Evolutionary conservation across 2,797 vertebrate genomes (phyloP), one percentile per base, ranked within the genome.

Genomic region (Heteromormyrus szaboi): DNA sequence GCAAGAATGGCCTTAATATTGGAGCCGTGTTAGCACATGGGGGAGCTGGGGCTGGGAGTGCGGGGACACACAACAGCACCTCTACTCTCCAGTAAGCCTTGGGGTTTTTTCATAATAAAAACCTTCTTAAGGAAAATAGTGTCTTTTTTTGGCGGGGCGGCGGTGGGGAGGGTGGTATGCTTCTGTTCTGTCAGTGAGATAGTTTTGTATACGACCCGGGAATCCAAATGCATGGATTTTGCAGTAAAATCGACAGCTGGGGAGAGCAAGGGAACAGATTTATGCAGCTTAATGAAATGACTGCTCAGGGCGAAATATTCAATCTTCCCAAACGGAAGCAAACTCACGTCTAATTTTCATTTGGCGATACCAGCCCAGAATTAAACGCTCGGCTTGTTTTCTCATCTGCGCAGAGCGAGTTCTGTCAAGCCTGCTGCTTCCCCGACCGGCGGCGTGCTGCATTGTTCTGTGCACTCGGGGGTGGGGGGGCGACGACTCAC

Each of bases 1-100:
- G 94, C 94, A 93, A 95, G 94, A 95, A 96, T 93, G 94, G 93
- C 94, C 93, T 92, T 91, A 46, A 93, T 93, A 94, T 93, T 95
- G 94, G 94, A 93, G 92, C 92, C 90, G 87, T 90, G 93, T 94
- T 95, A 93, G 94, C 93, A 94, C 93, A 95, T 95, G 95, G 93
- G 94, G 91, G 93, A 94, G 94, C 93, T 93, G 93, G 95, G 94
- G 92, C 72, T 50, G 84, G 88, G 93, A 93, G 95, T 93, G 91
- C 50, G 85, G 90, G 88, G 89, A 89, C 90, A 91, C 17, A 72
- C 85, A 88, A 46, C 48, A 29, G 50, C 87, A 62, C 89, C 89
- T 90, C 88, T 89, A 90, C 87, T 85, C 88, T 89, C 90, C 91
- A 91, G 89, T 92, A 92, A 88, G 90, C 89, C 88, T 90, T 93